Percentiles rank a stretch among this genome's conserved stretches.
Conservation (phyloP, 92 coral and sea anemone genomes). For the Zoanthus sansibaricus region DNA sequence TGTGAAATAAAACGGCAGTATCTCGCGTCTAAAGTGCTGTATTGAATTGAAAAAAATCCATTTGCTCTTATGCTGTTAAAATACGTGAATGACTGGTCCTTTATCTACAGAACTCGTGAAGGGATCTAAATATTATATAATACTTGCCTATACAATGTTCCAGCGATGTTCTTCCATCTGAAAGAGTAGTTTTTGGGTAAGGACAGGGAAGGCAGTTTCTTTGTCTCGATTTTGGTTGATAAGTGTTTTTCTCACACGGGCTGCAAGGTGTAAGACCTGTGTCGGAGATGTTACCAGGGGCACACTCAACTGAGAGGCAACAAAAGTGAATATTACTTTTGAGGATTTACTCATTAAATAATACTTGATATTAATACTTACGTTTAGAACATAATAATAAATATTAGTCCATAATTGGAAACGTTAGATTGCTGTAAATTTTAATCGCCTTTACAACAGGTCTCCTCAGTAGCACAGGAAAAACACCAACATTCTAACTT, state of each 20-base stretch:
- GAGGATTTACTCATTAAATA: not conserved
- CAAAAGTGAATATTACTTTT: not conserved
- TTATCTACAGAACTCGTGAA: not conserved
- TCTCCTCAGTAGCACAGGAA: too few relatives aligned
- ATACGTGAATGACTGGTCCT: too few relatives aligned
- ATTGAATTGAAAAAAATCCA: too few relatives aligned
- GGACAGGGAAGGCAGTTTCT: constrained; percentile 18
- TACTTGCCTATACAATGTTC: constrained; percentile 15
- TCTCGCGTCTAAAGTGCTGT: too few relatives aligned
- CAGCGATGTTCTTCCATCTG: not conserved
- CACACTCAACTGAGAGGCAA: constrained; percentile 13
- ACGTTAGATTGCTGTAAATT: too few relatives aligned
- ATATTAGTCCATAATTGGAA: not conserved
- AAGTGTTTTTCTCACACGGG: constrained; percentile 29
- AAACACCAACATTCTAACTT: too few relatives aligned
- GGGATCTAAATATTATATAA: not conserved
- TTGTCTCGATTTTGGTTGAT: constrained; percentile 21
- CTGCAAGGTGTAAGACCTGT: constrained; percentile 33
- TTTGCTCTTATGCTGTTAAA: too few relatives aligned
- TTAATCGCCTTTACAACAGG: too few relatives aligned
- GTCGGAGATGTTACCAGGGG: constrained; percentile 26
- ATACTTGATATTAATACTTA: not conserved
- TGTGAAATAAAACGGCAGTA: too few relatives aligned
- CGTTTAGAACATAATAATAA: not conserved
- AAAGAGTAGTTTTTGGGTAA: constrained; percentile 10